phyloP scores from a whole-genome alignment of 2,797 vertebrate species.

The Nasua narica region DNA sequence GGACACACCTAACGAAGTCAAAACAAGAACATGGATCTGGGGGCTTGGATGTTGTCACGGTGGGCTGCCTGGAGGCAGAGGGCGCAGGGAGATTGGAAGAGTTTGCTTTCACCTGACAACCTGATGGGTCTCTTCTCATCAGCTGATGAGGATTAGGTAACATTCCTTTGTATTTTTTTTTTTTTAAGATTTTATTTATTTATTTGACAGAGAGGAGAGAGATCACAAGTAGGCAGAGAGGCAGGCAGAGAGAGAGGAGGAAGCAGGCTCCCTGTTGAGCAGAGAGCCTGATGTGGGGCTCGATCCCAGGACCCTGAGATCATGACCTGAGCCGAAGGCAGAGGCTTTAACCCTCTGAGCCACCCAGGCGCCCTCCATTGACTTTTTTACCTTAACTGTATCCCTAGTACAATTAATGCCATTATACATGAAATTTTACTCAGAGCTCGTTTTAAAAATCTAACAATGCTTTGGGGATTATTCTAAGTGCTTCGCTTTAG shows the following conservation, averaged over 20 bases:
- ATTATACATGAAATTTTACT: background rate
- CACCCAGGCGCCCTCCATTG: background rate
- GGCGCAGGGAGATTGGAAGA: rapidly evolving
- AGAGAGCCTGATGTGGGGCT: too few species aligned
- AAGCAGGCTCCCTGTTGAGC: too few species aligned
- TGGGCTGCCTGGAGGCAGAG: rapidly evolving
- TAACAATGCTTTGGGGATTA: background rate
- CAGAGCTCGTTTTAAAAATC: background rate
- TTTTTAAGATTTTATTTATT: too few species aligned
- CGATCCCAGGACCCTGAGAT: too few species aligned
- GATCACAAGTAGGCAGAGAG: too few species aligned
- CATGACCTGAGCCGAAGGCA: too few species aligned
- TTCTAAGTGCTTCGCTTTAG: background rate
- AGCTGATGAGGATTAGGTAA: background rate
- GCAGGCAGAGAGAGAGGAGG: too few species aligned
- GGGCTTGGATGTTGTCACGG: background rate
- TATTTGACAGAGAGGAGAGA: too few species aligned
- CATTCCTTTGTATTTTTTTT: background rate
- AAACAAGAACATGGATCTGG: background rate
- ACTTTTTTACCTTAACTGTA: background rate
- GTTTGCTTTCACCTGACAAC: background rate
- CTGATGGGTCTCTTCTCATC: background rate
- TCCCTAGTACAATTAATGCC: background rate
- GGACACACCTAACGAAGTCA: background rate
- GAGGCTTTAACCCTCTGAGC: too few species aligned